Conservation (phyloP, 2,888 invertebrate genomes). For the Opisthograptis luteolata region DNA sequence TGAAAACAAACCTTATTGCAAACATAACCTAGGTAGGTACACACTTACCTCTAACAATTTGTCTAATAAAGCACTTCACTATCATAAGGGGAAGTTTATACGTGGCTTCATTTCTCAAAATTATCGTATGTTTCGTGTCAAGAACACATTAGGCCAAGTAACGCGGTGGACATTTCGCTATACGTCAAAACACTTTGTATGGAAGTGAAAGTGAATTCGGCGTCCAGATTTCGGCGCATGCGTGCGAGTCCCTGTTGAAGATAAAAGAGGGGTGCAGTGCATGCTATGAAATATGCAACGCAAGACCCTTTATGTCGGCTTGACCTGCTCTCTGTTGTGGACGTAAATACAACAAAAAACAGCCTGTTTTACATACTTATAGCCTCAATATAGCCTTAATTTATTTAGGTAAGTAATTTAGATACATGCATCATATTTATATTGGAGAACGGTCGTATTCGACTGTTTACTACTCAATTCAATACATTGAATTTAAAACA, state of each 20-base stretch:
- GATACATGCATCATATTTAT: too few species aligned
- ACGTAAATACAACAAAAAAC: too few species aligned
- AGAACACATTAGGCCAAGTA: slow-evolving; percentile 73
- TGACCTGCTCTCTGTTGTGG: slow-evolving; percentile 17
- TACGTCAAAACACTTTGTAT: slow-evolving; percentile 77
- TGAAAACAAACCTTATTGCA: slow-evolving; percentile 42
- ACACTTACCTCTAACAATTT: slow-evolving; percentile 64
- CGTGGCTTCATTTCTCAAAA: slow-evolving; percentile 68
- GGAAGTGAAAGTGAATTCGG: slow-evolving; percentile 63
- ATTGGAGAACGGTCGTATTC: too few species aligned
- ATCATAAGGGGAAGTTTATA: slow-evolving; percentile 75
- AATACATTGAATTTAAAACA: too few species aligned
- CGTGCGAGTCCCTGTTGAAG: slow-evolving; percentile 49
- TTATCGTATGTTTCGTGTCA: slow-evolving; percentile 73
- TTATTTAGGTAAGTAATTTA: too few species aligned
- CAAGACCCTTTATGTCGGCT: slow-evolving; percentile 40
- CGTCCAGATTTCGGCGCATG: slow-evolving; percentile 78
- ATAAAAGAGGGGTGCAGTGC: slow-evolving; percentile 48
- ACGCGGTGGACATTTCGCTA: slow-evolving; percentile 63
- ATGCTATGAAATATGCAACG: slow-evolving; percentile 51
- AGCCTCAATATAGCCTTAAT: too few species aligned
- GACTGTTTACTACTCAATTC: too few species aligned
- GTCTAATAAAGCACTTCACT: slow-evolving; percentile 60
- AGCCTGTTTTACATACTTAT: too few species aligned
- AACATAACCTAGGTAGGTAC: slow-evolving; percentile 53